Base-by-base conservation (phyloP, 2,888 invertebrate species). In the Maniola hyperantus region DNA sequence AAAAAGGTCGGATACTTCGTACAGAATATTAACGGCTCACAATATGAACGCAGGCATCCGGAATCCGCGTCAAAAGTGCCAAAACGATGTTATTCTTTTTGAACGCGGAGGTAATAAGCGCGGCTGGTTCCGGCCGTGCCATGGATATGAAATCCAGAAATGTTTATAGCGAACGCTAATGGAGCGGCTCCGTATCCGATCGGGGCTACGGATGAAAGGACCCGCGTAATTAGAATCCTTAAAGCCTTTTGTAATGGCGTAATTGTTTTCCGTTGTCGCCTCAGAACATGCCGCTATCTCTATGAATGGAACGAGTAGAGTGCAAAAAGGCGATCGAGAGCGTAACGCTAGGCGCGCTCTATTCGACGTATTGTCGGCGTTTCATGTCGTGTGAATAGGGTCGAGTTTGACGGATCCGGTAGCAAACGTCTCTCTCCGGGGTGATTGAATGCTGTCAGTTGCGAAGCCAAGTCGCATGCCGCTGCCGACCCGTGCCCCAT, bases 1-100 rank as follows among this genome's bases (percentile, higher is more conserved):
- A 91, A 92, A 92, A 91, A 92, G 92, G 91, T 90, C 90, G 88
- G 90, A 91, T 90, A 89, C 88, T 83, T 83, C 81, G 90, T 83
- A 77, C 87, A 83, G 92, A 91, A 91, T 92, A 91, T 91, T 92
- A 92, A 92, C 91, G 86, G 90, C 88, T 80, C 85, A 87, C 89
- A 92, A 91, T 91, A 92, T 91, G 89, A 91, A 91, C 89, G 89
- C 83, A 87, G 87, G 87, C 88, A 87, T 91, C 89, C 91, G 91
- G 84, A 85, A 87, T 89, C 82, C 87, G 85, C 89, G 89, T 91
- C 91, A 91, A 88, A 91, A 91, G 91, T 90, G 87, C 88, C 89
- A 84, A 89, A 91, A 88, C 84, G 86, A 87, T 89, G 91, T 91
- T 91, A 91, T 91, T 90, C 89, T 91, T 91, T 68, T 90, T 89